Conservation (phyloP, 1,140 invertebrate genomes). For the Magallana angulata region DNA sequence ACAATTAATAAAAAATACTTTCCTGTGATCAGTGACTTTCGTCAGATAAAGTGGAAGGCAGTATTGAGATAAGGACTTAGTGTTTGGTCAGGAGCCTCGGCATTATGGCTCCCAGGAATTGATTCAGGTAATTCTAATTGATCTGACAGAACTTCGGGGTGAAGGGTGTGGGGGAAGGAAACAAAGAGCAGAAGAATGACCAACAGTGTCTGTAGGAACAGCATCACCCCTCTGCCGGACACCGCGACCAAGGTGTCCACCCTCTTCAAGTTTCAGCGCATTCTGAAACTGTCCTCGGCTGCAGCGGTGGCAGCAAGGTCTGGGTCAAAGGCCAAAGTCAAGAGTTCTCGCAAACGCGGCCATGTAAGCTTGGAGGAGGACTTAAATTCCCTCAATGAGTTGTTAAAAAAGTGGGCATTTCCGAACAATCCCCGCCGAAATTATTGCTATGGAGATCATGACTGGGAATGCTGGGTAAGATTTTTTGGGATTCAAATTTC, state of each 20-base stretch:
- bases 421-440: slow-evolving; percentile 61
- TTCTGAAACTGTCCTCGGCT: slow-evolving; percentile 7
- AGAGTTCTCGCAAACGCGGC: background rate
- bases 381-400: slow-evolving; percentile 4
- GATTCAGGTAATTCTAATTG: slow-evolving; percentile 36
- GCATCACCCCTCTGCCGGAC: slow-evolving; percentile 20
- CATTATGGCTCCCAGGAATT: slow-evolving; percentile 13
- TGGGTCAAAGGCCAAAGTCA: background rate
- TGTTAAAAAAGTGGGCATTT: slow-evolving; percentile 62
- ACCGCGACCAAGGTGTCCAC: background rate
- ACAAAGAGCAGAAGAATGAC: slow-evolving; percentile 2
- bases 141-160: background rate
- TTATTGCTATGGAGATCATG: slow-evolving; percentile 60
- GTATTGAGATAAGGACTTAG: slow-evolving; percentile 20
- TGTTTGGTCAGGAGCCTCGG: slow-evolving; percentile 17
- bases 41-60: slow-evolving; percentile 13
- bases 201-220: slow-evolving; percentile 30
- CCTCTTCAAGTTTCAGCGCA: slow-evolving; percentile 6
- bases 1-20: slow-evolving; percentile 4
- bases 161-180: background rate
- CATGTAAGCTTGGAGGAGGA: background rate
- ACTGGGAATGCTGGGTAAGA: slow-evolving; percentile 68
- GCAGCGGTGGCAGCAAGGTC: background rate
- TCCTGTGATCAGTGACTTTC: slow-evolving; percentile 33
- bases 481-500: background rate